phyloP scores from a whole-genome alignment of 1,140 invertebrate genomes.

The Macrotrachela quadricornifera region DNA sequence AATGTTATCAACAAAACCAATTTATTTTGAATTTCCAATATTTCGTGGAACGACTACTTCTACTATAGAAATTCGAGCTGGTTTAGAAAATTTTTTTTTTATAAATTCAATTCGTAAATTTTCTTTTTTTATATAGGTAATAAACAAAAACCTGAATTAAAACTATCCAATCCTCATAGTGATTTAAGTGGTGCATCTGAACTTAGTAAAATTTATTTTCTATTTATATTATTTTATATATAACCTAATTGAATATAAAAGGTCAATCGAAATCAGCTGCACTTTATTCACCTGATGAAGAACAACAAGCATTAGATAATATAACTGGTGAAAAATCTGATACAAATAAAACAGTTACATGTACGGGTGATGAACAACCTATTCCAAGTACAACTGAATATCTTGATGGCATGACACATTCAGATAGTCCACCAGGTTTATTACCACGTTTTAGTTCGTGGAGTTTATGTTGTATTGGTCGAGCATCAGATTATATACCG shows the following conservation, averaged over 20 bases:
- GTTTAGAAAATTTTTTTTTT: neutral
- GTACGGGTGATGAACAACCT: neutral
- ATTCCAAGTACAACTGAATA: neutral
- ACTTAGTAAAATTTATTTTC: no score
- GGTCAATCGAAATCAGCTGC: neutral
- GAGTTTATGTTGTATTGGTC: slow-evolving; percentile 67
- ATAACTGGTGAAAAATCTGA: neutral
- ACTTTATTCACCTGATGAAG: neutral
- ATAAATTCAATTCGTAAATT: no score
- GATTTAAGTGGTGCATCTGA: no score
- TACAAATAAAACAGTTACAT: neutral
- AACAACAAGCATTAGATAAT: neutral
- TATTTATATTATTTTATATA: no score
- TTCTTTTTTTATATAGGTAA: no score
- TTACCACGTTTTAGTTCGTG: slow-evolving; percentile 75
- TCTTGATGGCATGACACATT: slow-evolving; percentile 49
- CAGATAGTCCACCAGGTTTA: slow-evolving; percentile 47
- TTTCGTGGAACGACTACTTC: neutral
- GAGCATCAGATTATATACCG: slow-evolving; percentile 55
- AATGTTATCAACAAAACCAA: neutral
- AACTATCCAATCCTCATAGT: no score
- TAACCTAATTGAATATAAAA: neutral
- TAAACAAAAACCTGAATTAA: no score
- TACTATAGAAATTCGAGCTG: neutral
- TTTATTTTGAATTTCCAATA: neutral